A percentile compares a stretch with the other conserved stretches of the same genome.
Conservation (phyloP, 2,113 vertebrate genomes). For the Plectropomus leopardus region DNA sequence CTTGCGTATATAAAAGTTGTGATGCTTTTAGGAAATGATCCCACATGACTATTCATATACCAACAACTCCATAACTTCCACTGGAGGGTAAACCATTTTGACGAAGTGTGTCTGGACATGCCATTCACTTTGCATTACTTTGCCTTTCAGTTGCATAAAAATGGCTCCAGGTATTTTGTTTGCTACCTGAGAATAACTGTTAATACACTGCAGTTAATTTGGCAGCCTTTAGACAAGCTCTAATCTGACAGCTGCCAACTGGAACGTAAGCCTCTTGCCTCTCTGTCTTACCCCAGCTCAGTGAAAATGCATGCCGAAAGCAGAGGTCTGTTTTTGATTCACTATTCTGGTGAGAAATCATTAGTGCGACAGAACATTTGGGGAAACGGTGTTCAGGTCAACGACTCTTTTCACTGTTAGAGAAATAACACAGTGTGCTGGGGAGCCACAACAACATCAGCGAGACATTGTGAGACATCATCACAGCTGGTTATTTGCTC, state of each 20-base stretch:
- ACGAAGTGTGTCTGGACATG: constrained; percentile 18
- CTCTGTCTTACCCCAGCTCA: constrained; percentile 4
- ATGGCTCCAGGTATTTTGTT: constrained; percentile 40
- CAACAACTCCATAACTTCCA: not conserved
- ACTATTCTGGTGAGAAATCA: not conserved
- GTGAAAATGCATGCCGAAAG: not conserved
- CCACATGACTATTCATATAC: not conserved
- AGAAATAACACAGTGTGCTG: not conserved
- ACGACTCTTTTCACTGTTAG: not conserved
- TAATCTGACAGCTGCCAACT: constrained; percentile 53
- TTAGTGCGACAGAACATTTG: not conserved
- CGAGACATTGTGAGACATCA: constrained; percentile 20
- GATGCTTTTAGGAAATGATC: not conserved
- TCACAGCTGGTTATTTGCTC: constrained; percentile 27
- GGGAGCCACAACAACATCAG: not conserved
- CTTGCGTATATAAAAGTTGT: not conserved
- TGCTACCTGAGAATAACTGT: constrained; percentile 21
- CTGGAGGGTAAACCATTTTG: constrained; percentile 14
- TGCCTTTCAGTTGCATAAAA: constrained; percentile 13
- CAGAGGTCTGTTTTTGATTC: not conserved
- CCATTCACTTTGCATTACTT: constrained; percentile 36
- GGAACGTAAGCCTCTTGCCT: not conserved
- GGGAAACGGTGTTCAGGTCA: not conserved
- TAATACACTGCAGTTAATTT: constrained; percentile 30
- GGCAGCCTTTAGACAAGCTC: constrained; percentile 14